Evolutionary conservation across 2,113 vertebrate genomes (phyloP).

Genomic region (Amphiprion percula): DNA sequence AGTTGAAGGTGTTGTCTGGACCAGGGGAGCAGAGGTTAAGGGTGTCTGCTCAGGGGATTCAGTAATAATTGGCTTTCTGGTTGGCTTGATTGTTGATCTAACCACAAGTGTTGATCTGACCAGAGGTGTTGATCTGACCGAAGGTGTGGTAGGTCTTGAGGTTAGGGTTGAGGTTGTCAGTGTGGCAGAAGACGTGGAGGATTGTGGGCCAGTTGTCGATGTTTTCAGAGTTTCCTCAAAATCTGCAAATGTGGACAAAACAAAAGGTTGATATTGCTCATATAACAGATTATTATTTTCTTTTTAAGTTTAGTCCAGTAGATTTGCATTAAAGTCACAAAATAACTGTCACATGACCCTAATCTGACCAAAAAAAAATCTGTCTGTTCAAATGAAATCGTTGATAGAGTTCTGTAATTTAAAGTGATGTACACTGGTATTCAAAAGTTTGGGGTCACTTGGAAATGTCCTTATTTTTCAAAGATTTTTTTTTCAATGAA

Average conservation of each 20-base stretch:
- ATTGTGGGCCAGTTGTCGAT: background rate
- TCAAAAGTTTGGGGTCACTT: too few species aligned
- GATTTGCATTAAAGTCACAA: too few species aligned
- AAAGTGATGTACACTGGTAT: too few species aligned
- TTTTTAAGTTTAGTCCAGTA: too few species aligned
- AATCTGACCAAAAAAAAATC: too few species aligned
- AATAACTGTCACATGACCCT: too few species aligned
- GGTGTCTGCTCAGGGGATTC: background rate
- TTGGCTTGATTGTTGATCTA: background rate
- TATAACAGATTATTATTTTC: too few species aligned
- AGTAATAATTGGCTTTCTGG: background rate
- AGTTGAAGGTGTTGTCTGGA: background rate
- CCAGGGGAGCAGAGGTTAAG: background rate
- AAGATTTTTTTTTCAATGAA: too few species aligned
- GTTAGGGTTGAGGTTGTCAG: background rate
- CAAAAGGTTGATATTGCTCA: background rate
- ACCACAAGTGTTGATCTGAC: background rate
- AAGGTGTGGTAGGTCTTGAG: background rate
- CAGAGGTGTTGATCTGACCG: background rate
- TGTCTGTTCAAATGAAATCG: too few species aligned
- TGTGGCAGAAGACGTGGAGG: background rate
- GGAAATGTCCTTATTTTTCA: too few species aligned
- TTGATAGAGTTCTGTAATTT: too few species aligned
- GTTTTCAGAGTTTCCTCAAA: background rate
- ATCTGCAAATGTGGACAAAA: constrained; percentile 34